phyloP scores from a whole-genome alignment of 2,888 invertebrate genomes.

The Microchrysa polita region DNA sequence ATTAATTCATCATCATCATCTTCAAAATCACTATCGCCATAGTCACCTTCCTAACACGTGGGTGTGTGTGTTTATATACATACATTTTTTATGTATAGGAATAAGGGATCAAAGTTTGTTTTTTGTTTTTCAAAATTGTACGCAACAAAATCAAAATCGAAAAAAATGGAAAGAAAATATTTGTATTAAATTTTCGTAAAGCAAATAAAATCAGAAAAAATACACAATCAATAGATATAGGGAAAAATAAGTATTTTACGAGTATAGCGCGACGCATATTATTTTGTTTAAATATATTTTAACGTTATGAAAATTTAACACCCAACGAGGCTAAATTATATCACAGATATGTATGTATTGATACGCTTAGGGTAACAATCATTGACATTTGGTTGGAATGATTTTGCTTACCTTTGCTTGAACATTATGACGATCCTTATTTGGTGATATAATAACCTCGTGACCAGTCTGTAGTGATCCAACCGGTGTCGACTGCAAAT shows the following conservation, averaged over 20 bases:
- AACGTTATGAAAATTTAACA: too few relatives aligned
- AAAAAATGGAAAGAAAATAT: constrained; percentile 23
- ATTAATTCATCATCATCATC: constrained; percentile 39
- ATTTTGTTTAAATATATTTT: too few relatives aligned
- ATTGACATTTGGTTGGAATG: too few relatives aligned
- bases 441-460: constrained; percentile 90
- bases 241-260: too few relatives aligned
- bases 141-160: constrained; percentile 11
- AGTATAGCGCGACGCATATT: too few relatives aligned
- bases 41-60: constrained; percentile 37
- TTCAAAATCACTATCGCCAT: constrained; percentile 43
- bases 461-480: constrained; percentile 92
- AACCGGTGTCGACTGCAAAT: constrained; percentile 89
- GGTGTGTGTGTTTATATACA: constrained; percentile 4
- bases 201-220: constrained; percentile 14
- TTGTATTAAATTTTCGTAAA: background rate
- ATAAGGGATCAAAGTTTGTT: constrained; percentile 4
- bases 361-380: too few relatives aligned
- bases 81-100: constrained; percentile 7
- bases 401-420: constrained; percentile 77
- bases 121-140: constrained; percentile 12
- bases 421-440: constrained; percentile 84
- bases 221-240: background rate
- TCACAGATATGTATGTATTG: too few relatives aligned
- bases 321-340: too few relatives aligned